These are phyloP conservation scores for Orthosia gothica DNA, from an alignment of 2,888 invertebrate genomes.

Conservation along the genomic window DNA sequence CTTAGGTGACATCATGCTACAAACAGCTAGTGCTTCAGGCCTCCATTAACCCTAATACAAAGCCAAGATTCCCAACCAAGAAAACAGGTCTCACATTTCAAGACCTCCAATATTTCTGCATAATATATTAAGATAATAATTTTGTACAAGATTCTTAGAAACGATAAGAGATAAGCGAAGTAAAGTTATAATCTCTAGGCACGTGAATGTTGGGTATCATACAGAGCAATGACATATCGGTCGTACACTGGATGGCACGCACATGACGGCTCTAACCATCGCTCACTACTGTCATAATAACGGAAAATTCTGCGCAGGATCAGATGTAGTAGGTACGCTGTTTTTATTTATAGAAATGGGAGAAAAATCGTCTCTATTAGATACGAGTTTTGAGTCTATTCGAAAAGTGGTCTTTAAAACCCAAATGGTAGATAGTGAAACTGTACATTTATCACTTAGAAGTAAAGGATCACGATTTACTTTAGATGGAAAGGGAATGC, in stretches of 20 bases:
- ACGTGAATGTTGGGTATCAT: constrained; percentile 32
- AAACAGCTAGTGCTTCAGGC: constrained; percentile 15
- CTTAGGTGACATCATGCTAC: constrained; percentile 30
- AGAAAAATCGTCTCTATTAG: not conserved
- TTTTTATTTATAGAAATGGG: constrained; percentile 35
- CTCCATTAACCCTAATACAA: constrained; percentile 38
- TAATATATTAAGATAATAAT: constrained; percentile 18
- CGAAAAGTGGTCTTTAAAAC: not conserved
- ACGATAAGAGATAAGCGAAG: constrained; percentile 29
- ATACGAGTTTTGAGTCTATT: too few species aligned
- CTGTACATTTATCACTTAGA: not conserved
- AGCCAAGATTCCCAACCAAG: constrained; percentile 18
- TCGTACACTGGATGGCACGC: constrained; percentile 40
- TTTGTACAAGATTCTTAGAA: constrained; percentile 22
- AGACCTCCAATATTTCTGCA: constrained; percentile 7
- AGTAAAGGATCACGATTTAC: not conserved
- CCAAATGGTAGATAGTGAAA: not conserved
- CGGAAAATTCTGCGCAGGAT: constrained; percentile 51
- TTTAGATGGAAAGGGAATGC: not conserved
- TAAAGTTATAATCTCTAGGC: constrained; percentile 6
- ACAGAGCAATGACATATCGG: constrained; percentile 55
- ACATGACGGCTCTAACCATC: constrained; percentile 52
- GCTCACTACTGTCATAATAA: constrained; percentile 63
- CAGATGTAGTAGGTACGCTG: constrained; percentile 31
- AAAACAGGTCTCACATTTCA: constrained; percentile 40